These are phyloP conservation scores for Malurus melanocephalus DNA, from an alignment of 2,113 vertebrate species.

Conservation along the genomic window DNA sequence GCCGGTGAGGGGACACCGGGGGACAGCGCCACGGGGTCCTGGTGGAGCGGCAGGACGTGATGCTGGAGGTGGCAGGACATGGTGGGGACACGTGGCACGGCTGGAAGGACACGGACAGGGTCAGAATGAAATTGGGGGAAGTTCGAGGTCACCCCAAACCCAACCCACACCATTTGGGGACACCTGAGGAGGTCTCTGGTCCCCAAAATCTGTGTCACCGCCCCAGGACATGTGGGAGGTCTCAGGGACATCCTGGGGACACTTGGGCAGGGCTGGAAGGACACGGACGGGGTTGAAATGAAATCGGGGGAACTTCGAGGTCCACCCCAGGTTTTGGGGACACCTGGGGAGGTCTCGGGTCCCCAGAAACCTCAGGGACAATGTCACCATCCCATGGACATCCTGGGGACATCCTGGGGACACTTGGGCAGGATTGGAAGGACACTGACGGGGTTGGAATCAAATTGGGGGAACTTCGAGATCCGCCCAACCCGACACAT, in stretches of 20 bases:
- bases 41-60: neutral
- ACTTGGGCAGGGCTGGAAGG: too few relatives aligned
- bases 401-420: neutral
- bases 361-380: neutral
- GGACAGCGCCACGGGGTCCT: rapidly evolving
- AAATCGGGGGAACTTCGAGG: too few relatives aligned
- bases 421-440: neutral
- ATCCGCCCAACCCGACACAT: too few relatives aligned
- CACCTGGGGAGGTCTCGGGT: neutral
- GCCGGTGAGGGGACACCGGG: rapidly evolving
- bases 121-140: neutral
- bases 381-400: too few relatives aligned
- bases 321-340: neutral
- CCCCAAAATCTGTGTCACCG: too few relatives aligned
- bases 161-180: neutral
- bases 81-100: neutral
- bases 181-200: neutral
- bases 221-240: too few relatives aligned
- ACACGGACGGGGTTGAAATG: too few relatives aligned
- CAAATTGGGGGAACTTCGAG: too few relatives aligned
- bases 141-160: too few relatives aligned
- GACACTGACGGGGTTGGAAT: too few relatives aligned
- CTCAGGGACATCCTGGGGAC: too few relatives aligned
- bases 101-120: neutral
- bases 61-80: constrained; percentile 30